phyloP scores from a whole-genome alignment of 2,113 vertebrate species.

The Oxyura jamaicensis region DNA sequence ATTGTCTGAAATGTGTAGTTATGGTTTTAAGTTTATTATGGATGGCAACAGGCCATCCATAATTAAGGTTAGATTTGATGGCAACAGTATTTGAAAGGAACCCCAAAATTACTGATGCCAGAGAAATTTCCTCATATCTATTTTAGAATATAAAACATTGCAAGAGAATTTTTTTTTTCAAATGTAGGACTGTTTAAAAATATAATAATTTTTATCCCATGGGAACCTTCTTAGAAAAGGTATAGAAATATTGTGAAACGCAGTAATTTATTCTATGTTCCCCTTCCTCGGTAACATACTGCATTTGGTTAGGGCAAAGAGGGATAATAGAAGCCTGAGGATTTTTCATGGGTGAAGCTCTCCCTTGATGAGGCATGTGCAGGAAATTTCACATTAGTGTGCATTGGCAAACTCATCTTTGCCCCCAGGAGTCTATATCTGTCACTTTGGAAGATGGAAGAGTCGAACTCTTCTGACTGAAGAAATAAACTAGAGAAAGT shows the following conservation, averaged over 20 bases:
- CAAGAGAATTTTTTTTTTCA: not conserved
- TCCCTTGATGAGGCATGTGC: not conserved
- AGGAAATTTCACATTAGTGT: not conserved
- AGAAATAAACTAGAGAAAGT: not conserved
- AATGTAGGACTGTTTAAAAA: not conserved
- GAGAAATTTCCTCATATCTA: not conserved
- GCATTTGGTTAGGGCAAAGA: rapidly evolving
- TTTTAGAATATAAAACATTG: not conserved
- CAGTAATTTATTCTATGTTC: not conserved
- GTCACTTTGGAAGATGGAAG: conserved; percentile 1
- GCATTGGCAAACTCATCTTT: not conserved
- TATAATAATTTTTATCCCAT: not conserved
- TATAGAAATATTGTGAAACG: not conserved
- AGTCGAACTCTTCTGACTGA: not conserved
- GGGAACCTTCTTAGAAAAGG: not conserved
- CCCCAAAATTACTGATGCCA: not conserved
- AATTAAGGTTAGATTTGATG: not conserved
- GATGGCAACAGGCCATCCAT: not conserved
- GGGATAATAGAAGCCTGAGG: not conserved
- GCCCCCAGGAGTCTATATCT: conserved; percentile 2
- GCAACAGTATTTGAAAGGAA: not conserved
- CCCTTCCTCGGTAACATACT: not conserved
- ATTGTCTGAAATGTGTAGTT: not conserved
- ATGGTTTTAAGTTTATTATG: not conserved
- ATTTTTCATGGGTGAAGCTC: rapidly evolving